Percentiles rank a stretch among this genome's conserved stretches.
These are phyloP conservation scores for Sitobion miscanthi DNA, from an alignment of 1,140 invertebrate genomes.

Conservation along the genomic window DNA sequence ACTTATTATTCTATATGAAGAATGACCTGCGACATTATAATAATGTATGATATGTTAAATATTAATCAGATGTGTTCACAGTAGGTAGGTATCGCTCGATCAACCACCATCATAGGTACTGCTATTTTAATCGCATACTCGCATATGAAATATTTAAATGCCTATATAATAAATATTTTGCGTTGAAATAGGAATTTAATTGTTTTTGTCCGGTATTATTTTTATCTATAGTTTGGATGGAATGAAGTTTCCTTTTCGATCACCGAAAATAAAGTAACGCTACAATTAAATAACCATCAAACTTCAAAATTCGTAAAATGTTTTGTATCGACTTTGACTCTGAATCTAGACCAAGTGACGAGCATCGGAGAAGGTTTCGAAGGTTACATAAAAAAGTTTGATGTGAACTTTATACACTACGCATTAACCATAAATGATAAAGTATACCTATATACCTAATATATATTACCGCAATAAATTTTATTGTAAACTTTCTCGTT, in stretches of 20 bases:
- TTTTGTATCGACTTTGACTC: neutral
- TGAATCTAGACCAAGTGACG: constrained; percentile 27
- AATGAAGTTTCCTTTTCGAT: constrained; percentile 33
- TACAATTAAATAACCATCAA: constrained; percentile 32
- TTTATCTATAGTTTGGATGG: constrained; percentile 38
- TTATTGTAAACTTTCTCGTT: too few relatives aligned
- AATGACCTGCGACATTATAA: neutral
- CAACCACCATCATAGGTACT: neutral
- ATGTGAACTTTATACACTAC: constrained; percentile 38
- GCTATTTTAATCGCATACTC: neutral
- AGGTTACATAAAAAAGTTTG: constrained; percentile 30
- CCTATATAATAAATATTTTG: neutral
- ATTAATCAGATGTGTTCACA: neutral
- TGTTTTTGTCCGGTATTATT: neutral
- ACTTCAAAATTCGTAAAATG: constrained; percentile 13
- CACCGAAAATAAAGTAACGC: neutral
- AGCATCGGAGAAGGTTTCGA: constrained; percentile 40
- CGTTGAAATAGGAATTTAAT: neutral
- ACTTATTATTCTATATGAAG: neutral
- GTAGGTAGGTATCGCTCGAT: neutral
- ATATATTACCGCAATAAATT: neutral
- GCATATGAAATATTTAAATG: neutral
- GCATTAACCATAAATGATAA: constrained; percentile 32
- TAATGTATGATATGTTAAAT: neutral
- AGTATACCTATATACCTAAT: neutral